These are phyloP conservation scores for Tonatia bakeri DNA, from an alignment of 2,113 vertebrate species.

Conservation along the genomic window DNA sequence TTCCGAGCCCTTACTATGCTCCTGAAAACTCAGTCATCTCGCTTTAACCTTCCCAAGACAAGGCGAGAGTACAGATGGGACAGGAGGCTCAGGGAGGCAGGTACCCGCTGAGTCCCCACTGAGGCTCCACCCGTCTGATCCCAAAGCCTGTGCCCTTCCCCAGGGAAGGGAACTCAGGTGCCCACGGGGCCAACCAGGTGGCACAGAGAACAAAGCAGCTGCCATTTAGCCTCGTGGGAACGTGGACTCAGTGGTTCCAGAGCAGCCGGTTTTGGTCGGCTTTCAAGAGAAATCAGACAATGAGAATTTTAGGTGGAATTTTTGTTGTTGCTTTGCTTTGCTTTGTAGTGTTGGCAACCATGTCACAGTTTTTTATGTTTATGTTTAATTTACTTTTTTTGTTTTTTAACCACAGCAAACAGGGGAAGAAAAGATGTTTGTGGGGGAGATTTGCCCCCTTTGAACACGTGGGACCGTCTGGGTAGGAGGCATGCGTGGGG, in stretches of 20 bases:
- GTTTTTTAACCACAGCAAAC: not conserved
- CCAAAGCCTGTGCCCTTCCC: not conserved
- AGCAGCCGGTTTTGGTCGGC: not conserved
- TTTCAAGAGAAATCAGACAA: not conserved
- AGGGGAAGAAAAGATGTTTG: not conserved
- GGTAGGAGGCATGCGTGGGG: not conserved
- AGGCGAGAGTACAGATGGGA: not conserved
- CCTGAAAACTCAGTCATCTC: not conserved
- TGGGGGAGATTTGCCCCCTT: not conserved
- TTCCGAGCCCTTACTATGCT: rapidly evolving
- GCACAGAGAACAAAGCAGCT: not conserved
- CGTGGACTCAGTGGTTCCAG: not conserved
- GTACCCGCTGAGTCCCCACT: not conserved
- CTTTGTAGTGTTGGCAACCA: not conserved
- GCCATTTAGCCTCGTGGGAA: not conserved
- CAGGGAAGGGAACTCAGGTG: not conserved
- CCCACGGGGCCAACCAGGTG: rapidly evolving
- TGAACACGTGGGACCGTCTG: not conserved
- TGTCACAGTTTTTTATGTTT: not conserved
- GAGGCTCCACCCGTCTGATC: not conserved
- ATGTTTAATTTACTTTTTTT: not conserved
- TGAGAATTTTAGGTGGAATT: not conserved
- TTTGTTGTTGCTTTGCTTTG: not conserved
- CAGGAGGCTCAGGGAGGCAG: not conserved
- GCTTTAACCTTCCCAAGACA: not conserved